Percentiles rank a stretch among this genome's conserved stretches.
Evolutionary conservation across 2,113 vertebrate genomes (phyloP).

Genomic region (Pseudorasbora parva): DNA sequence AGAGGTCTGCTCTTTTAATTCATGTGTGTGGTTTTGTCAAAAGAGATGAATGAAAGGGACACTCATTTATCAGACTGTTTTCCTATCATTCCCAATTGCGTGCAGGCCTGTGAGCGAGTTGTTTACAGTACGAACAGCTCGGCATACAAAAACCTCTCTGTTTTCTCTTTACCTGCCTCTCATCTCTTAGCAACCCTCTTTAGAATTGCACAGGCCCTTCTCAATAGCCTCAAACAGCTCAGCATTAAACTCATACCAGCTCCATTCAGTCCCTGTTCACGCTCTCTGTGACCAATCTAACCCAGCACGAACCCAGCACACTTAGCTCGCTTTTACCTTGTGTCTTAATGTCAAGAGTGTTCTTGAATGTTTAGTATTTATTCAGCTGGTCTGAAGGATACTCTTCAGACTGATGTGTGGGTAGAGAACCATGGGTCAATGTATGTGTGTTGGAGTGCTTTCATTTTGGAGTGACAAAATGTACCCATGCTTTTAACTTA

Average conservation of each 20-base stretch:
- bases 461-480: background rate
- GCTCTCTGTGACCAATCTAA: constrained; percentile 2
- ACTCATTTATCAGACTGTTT: constrained; percentile 8
- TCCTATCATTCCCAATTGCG: background rate
- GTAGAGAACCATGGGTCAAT: background rate
- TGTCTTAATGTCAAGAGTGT: constrained; percentile 38
- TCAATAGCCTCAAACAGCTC: constrained; percentile 33
- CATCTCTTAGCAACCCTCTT: constrained; percentile 29
- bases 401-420: background rate
- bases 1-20: background rate
- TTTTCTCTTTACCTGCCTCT: constrained; percentile 11
- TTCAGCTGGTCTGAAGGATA: background rate
- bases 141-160: constrained; percentile 12
- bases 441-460: background rate
- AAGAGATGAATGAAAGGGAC: background rate
- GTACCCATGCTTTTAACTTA: background rate
- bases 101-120: background rate
- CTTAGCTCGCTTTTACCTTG: constrained; percentile 16
- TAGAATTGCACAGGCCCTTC: constrained; percentile 24
- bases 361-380: constrained; percentile 13
- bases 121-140: background rate
- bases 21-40: background rate
- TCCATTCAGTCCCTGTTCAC: constrained; percentile 12
- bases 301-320: constrained; percentile 11
- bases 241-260: constrained; percentile 21